A percentile compares a stretch with the other conserved stretches of the same genome.
Conservation (phyloP, 2,888 invertebrate genomes). For the Yponomeuta cagnagella region DNA sequence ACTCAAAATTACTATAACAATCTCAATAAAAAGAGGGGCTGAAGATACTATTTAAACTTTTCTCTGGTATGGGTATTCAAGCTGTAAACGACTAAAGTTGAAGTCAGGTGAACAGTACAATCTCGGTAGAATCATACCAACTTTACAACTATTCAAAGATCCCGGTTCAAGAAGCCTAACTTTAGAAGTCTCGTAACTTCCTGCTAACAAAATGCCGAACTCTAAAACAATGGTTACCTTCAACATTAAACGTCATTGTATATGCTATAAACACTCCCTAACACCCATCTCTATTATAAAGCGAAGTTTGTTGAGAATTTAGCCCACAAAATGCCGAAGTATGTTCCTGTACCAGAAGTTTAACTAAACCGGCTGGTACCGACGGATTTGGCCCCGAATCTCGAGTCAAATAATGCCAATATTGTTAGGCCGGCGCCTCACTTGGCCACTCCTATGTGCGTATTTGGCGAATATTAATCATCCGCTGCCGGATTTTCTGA, state of each 20-base stretch:
- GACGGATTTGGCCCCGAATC: not conserved
- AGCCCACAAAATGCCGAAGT: slow-evolving; percentile 1
- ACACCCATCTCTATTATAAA: not conserved
- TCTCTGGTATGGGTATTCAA: too few relatives aligned
- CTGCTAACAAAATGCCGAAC: not conserved
- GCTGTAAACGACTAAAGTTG: not conserved
- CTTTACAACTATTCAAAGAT: not conserved
- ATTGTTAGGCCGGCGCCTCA: too few relatives aligned
- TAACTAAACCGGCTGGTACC: not conserved
- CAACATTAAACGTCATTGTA: slow-evolving; percentile 7
- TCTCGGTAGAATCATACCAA: not conserved
- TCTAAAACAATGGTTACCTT: slow-evolving; percentile 1
- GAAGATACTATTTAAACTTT: too few relatives aligned
- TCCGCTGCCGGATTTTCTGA: too few relatives aligned
- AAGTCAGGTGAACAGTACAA: not conserved
- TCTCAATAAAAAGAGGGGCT: not conserved
- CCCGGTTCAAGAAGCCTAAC: not conserved
- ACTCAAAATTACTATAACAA: not conserved
- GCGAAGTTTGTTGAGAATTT: slow-evolving; percentile 8
- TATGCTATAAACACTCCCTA: slow-evolving; percentile 7
- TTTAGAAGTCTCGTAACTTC: not conserved
- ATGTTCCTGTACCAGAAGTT: not conserved
- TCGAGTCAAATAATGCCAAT: not conserved
- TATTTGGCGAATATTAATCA: too few relatives aligned
- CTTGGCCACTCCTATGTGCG: too few relatives aligned